Evolutionary conservation across 2,113 vertebrate genomes (phyloP).

Genomic region (Erythrolamprus reginae): DNA sequence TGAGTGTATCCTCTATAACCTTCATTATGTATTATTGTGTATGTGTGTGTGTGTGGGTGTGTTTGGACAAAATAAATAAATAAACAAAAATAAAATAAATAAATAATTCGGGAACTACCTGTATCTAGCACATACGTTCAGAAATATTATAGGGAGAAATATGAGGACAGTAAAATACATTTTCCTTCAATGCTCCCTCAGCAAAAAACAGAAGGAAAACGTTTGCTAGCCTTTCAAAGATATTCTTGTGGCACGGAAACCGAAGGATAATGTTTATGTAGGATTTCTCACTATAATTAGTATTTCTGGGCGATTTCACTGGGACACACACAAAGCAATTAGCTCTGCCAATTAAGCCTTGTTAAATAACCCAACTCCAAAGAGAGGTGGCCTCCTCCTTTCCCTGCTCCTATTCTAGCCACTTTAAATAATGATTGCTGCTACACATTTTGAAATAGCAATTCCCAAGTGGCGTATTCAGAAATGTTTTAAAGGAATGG

Average conservation of each 20-base stretch:
- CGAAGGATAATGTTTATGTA: conserved; percentile 21
- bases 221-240: background rate
- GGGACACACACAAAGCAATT: conserved; percentile 19
- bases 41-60: too few relatives aligned
- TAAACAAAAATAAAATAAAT: too few relatives aligned
- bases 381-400: background rate
- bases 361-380: conserved; percentile 15
- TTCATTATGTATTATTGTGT: too few relatives aligned
- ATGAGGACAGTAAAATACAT: background rate
- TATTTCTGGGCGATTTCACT: conserved; percentile 1
- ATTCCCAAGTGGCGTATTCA: background rate
- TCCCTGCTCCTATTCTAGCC: background rate
- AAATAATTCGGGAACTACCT: too few relatives aligned
- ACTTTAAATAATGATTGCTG: background rate
- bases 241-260: background rate
- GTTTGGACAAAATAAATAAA: too few relatives aligned
- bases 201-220: background rate
- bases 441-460: background rate
- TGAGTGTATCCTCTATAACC: too few relatives aligned
- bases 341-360: conserved; percentile 18
- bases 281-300: background rate
- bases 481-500: background rate
- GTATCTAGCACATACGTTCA: conserved; percentile 49
- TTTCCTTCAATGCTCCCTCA: conserved; percentile 13
- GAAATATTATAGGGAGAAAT: conserved; percentile 37